A percentile compares a stretch with the other conserved stretches of the same genome.
phyloP scores from a whole-genome alignment of 2,113 vertebrate genomes.

The Furnarius figulus region DNA sequence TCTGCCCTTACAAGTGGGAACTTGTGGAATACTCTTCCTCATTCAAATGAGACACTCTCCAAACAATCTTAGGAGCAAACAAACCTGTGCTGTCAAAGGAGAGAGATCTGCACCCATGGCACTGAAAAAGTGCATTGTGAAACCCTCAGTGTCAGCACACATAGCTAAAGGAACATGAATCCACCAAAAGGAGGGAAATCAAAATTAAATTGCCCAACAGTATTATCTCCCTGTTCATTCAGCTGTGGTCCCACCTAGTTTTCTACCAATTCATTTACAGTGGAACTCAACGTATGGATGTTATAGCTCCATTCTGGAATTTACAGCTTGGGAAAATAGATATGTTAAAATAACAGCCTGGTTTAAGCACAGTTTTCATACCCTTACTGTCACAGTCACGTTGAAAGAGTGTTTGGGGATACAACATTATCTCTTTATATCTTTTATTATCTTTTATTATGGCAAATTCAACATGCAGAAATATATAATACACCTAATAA shows the following conservation, averaged over 20 bases:
- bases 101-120: not conserved
- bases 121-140: not conserved
- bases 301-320: not conserved
- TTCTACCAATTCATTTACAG: not conserved
- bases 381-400: not conserved
- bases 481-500: not conserved
- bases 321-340: not conserved
- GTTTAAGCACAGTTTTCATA: conserved; percentile 12
- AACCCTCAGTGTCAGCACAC: not conserved
- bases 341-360: not conserved
- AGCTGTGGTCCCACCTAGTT: not conserved
- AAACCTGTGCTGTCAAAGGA: not conserved
- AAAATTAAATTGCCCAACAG: not conserved
- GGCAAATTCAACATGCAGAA: not conserved
- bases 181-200: not conserved
- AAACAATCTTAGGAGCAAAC: conserved; percentile 13
- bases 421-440: not conserved
- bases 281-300: not conserved
- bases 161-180: not conserved
- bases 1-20: conserved; percentile 2
- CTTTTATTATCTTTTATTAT: not conserved
- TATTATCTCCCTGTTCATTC: not conserved
- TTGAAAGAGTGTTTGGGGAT: not conserved
- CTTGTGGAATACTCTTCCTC: not conserved
- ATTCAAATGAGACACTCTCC: not conserved